Conservation (phyloP, 2,113 vertebrate species). For the Poeciliopsis occidentalis region DNA sequence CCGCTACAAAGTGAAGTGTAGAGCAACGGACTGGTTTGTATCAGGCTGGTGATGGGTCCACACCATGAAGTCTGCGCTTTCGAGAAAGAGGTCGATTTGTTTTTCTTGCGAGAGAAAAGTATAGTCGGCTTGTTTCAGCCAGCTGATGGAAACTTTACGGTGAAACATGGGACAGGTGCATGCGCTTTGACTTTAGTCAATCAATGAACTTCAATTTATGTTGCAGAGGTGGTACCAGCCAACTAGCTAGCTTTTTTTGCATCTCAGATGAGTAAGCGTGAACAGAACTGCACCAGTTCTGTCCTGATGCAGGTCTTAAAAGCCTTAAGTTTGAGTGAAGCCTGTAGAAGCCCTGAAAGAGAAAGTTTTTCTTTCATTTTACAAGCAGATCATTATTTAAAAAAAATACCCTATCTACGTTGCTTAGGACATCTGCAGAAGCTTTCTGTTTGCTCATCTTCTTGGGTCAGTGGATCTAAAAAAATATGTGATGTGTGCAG, state of each 20-base stretch:
- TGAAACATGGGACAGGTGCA: neutral
- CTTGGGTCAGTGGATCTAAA: neutral
- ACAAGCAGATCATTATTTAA: neutral
- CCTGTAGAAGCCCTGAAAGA: no score
- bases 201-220: no score
- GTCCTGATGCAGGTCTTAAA: no score
- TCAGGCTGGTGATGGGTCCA: neutral
- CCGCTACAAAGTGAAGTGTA: no score
- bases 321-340: no score
- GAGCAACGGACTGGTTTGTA: no score
- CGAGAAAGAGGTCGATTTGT: neutral
- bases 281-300: no score
- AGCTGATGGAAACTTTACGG: neutral
- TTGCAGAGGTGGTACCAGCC: no score
- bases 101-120: neutral
- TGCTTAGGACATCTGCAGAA: neutral
- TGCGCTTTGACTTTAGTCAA: no score
- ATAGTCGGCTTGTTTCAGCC: neutral
- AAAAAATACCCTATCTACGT: neutral
- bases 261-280: no score
- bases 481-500: constrained; percentile 1
- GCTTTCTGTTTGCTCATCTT: neutral
- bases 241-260: no score
- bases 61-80: neutral
- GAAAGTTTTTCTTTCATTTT: neutral